These are phyloP conservation scores for Coelopa pilipes DNA, from an alignment of 2,888 invertebrate genomes.

Conservation along the genomic window DNA sequence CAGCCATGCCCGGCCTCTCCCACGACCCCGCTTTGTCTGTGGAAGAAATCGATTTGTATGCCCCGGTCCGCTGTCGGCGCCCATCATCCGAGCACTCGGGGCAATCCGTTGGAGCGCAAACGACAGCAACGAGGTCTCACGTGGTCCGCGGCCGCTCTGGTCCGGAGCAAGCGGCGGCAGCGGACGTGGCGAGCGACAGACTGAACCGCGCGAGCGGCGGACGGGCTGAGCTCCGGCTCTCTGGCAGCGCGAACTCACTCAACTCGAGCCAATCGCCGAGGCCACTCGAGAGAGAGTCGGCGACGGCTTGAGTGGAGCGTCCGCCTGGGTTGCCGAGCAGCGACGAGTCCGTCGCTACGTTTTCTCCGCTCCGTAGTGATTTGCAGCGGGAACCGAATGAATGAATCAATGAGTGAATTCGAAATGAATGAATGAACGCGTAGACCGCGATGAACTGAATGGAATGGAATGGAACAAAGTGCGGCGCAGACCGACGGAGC, in stretches of 20 bases:
- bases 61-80: slow-evolving; percentile 12
- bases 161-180: not conserved
- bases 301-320: not conserved
- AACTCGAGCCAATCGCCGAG: slow-evolving; percentile 38
- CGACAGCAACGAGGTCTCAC: slow-evolving; percentile 42
- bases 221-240: not conserved
- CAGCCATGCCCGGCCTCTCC: too few relatives aligned
- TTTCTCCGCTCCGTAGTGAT: slow-evolving; percentile 55
- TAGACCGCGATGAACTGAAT: not conserved
- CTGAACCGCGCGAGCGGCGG: not conserved
- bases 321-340: slow-evolving; percentile 43
- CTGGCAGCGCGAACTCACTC: not conserved
- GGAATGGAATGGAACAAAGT: slow-evolving; percentile 16
- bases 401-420: slow-evolving; percentile 19
- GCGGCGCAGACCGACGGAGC: not conserved
- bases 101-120: slow-evolving; percentile 39
- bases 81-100: slow-evolving; percentile 40
- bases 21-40: not conserved
- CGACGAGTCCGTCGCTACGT: slow-evolving; percentile 12
- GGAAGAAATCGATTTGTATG: slow-evolving; percentile 29
- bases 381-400: slow-evolving; percentile 48
- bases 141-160: slow-evolving; percentile 17
- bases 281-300: not conserved
- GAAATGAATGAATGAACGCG: not conserved
- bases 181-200: slow-evolving; percentile 9